phyloP scores from a whole-genome alignment of 2,888 invertebrate species.

The Lamproptera curius region DNA sequence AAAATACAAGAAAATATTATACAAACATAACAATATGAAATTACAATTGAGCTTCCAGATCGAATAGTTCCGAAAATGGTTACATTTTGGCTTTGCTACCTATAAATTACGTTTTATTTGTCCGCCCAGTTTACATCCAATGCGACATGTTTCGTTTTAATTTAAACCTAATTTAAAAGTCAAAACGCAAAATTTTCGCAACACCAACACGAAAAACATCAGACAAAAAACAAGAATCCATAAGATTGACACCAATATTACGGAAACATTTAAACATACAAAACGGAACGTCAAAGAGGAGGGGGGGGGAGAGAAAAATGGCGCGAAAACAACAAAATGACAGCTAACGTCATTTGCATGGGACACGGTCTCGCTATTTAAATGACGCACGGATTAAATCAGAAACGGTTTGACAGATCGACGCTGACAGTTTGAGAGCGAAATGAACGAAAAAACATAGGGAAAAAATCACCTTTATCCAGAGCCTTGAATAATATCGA shows the following conservation, averaged over 20 bases:
- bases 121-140: no score
- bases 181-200: no score
- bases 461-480: not conserved
- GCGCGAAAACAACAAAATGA: conserved; percentile 7
- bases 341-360: conserved; percentile 32
- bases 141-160: no score
- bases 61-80: no score
- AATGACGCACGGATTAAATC: conserved; percentile 35
- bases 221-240: conserved; percentile 6
- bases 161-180: no score
- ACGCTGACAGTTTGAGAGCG: not conserved
- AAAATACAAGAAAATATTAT: no score
- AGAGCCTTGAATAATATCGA: not conserved
- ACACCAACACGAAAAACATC: no score
- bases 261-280: not conserved
- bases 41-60: no score
- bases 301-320: conserved; percentile 15
- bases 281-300: conserved; percentile 9
- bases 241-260: conserved; percentile 11
- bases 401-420: conserved; percentile 33
- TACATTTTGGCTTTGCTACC: no score
- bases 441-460: not conserved
- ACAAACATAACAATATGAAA: no score
- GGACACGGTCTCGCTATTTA: conserved; percentile 37
- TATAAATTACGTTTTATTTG: no score